Percentiles rank a stretch among this genome's conserved stretches.
Evolutionary conservation across 2,113 vertebrate genomes (phyloP).

Genomic region (Hyperopisus bebe): DNA sequence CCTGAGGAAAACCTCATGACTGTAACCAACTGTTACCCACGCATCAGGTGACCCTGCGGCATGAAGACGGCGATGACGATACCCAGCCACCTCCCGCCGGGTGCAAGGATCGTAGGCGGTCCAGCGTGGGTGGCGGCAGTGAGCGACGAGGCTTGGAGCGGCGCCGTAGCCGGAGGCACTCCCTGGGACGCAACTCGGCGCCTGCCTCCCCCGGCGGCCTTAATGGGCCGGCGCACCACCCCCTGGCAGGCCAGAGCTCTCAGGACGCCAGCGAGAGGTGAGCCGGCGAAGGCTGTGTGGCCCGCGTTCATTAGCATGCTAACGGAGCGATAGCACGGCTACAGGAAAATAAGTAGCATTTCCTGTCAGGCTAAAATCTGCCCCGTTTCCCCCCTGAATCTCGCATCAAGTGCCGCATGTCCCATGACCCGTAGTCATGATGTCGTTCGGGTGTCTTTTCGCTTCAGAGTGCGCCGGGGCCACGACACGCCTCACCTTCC

Average conservation of each 20-base stretch:
- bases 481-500: constrained; percentile 43
- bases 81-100: constrained; percentile 63
- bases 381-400: neutral
- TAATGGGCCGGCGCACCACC: constrained; percentile 39
- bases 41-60: constrained; percentile 72
- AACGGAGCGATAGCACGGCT: neutral
- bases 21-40: neutral
- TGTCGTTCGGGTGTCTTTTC: constrained; percentile 33
- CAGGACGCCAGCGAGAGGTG: constrained; percentile 82
- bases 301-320: neutral
- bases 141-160: constrained; percentile 69
- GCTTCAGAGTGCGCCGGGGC: constrained; percentile 44
- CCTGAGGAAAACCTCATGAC: neutral
- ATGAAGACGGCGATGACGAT: constrained; percentile 81
- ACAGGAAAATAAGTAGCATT: neutral
- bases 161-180: constrained; percentile 85
- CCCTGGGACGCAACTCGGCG: constrained; percentile 69
- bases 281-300: constrained; percentile 28
- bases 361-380: neutral
- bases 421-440: constrained; percentile 23
- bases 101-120: constrained; percentile 72
- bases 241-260: constrained; percentile 53
- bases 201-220: constrained; percentile 69
- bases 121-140: constrained; percentile 65
- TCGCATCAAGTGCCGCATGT: neutral